These are phyloP conservation scores for Indicator maculatus DNA, from an alignment of 2,113 vertebrate species.

Conservation along the genomic window DNA sequence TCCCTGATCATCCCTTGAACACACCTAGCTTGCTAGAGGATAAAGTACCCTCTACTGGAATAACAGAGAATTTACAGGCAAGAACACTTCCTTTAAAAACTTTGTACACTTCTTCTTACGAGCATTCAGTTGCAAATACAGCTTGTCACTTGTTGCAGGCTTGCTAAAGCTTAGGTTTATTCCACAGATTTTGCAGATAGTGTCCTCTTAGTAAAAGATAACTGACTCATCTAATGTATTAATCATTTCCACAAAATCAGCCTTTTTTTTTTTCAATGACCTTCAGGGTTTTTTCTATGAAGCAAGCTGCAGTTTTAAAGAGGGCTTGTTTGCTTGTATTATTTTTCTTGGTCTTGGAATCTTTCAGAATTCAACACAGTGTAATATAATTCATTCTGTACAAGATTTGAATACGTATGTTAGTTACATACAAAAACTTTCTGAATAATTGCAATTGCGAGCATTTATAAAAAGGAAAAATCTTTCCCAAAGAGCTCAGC, in stretches of 20 bases:
- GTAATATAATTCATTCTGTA: fast-evolving
- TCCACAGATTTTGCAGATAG: not conserved
- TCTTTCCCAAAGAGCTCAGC: not conserved
- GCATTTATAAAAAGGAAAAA: not conserved
- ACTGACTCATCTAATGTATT: not conserved
- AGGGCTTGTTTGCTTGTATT: not conserved
- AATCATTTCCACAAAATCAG: constrained; percentile 19
- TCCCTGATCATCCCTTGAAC: constrained; percentile 9
- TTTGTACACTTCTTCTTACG: not conserved
- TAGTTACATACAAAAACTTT: not conserved
- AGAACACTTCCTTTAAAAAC: not conserved
- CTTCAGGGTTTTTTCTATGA: not conserved
- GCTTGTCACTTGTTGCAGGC: not conserved
- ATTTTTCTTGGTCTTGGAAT: not conserved
- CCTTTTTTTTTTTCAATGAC: not conserved
- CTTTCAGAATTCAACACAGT: not conserved
- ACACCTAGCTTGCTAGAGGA: constrained; percentile 64
- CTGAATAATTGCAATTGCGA: not conserved
- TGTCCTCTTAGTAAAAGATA: not conserved
- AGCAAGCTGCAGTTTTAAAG: not conserved
- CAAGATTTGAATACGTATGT: not conserved
- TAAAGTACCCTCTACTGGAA: constrained; percentile 71
- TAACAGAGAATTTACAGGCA: constrained; percentile 50
- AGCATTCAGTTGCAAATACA: not conserved
- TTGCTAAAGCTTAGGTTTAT: not conserved